Evolutionary conservation across 2,797 vertebrate species (phyloP).

Genomic region (Enteromius trimaculatus): DNA sequence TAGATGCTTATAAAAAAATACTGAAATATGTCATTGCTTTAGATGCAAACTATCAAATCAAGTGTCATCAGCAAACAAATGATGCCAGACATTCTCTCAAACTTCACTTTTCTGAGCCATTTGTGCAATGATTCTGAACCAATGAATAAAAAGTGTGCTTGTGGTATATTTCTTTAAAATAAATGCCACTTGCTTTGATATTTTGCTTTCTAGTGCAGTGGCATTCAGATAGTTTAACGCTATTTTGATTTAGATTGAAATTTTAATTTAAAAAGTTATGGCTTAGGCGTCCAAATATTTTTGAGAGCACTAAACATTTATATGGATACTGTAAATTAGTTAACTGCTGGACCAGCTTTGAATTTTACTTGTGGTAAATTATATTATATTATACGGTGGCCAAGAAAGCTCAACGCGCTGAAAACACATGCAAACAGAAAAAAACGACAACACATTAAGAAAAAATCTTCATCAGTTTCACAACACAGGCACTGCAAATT

Average conservation of each 20-base stretch:
- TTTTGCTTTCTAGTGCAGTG: neutral
- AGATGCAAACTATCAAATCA: neutral
- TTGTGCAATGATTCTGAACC: neutral
- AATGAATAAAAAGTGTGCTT: neutral
- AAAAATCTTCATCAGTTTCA: too few relatives aligned
- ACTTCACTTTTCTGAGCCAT: neutral
- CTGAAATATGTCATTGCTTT: neutral
- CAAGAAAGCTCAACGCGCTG: too few relatives aligned
- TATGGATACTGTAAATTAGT: neutral
- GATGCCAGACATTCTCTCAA: neutral
- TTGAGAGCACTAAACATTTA: neutral
- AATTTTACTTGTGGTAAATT: neutral
- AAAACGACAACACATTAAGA: too few relatives aligned
- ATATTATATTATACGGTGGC: neutral
- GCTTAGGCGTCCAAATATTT: neutral
- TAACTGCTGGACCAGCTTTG: neutral
- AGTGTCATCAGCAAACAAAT: slow-evolving; percentile 6
- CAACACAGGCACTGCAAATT: too few relatives aligned
- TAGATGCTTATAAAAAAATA: neutral
- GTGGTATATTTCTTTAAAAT: slow-evolving; percentile 1
- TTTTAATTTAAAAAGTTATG: neutral
- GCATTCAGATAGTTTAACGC: neutral
- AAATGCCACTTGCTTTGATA: slow-evolving; percentile 3
- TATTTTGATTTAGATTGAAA: neutral
- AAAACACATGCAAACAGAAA: too few relatives aligned